phyloP scores from a whole-genome alignment of 1,140 invertebrate genomes.

The Zaprionus africanus region DNA sequence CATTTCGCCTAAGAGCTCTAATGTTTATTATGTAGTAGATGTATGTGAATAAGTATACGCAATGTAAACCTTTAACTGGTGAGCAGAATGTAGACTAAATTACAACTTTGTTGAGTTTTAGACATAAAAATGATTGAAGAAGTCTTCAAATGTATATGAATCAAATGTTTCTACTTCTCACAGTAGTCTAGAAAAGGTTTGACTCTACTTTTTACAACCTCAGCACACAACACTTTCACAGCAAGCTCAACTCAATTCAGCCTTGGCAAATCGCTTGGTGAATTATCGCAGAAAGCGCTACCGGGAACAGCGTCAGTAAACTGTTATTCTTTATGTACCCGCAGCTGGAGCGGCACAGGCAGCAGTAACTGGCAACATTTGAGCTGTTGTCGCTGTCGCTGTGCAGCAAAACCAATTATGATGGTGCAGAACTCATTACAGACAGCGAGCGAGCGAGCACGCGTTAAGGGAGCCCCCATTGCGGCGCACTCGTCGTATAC shows the following conservation, averaged over 20 bases:
- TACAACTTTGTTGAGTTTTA: too few species aligned
- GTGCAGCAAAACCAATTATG: conserved; percentile 50
- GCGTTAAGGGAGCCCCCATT: conserved; percentile 24
- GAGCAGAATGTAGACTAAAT: too few species aligned
- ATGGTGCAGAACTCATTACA: conserved; percentile 56
- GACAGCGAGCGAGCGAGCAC: conserved; percentile 8
- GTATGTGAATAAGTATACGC: too few species aligned
- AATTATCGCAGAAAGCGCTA: conserved; percentile 9
- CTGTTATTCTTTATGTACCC: conserved; percentile 27
- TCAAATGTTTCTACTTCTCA: too few species aligned
- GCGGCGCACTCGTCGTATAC: conserved; percentile 24
- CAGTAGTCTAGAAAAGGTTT: too few species aligned
- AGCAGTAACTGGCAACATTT: conserved; percentile 43
- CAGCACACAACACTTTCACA: neutral
- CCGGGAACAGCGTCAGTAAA: conserved; percentile 6
- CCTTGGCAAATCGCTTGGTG: neutral
- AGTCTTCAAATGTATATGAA: too few species aligned
- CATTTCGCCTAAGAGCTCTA: neutral
- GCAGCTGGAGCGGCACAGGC: neutral
- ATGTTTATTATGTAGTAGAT: neutral
- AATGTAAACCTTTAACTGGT: too few species aligned
- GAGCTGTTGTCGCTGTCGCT: conserved; percentile 19
- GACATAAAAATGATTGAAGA: too few species aligned
- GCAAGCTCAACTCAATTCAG: neutral
- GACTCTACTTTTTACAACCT: neutral